Percentiles rank a stretch among this genome's conserved stretches.
These are phyloP conservation scores for Candoia aspera DNA, from an alignment of 2,113 vertebrate species.

Conservation along the genomic window DNA sequence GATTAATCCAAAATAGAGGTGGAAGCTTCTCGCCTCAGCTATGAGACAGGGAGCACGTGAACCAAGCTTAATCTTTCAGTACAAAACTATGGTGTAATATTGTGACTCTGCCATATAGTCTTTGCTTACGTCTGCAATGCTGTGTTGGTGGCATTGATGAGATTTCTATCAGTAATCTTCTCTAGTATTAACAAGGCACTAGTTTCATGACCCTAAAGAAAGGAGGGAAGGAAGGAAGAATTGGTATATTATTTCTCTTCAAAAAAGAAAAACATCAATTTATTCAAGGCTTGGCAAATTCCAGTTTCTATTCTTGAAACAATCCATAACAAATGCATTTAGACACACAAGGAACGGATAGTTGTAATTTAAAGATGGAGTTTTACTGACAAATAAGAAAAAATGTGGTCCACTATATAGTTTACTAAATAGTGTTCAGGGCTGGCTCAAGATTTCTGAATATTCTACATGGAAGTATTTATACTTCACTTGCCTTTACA, in stretches of 20 bases:
- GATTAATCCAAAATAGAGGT: not conserved
- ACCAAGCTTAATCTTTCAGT: not conserved
- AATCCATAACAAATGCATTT: constrained; percentile 2
- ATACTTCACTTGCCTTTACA: not conserved
- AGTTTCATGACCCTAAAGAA: constrained; percentile 95
- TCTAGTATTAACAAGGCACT: constrained; percentile 99
- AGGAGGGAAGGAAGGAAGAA: constrained; percentile 39
- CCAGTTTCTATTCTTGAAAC: not conserved
- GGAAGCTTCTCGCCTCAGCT: not conserved
- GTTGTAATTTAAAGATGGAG: not conserved
- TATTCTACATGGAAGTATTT: not conserved
- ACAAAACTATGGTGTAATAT: not conserved
- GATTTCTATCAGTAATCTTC: constrained; percentile 96
- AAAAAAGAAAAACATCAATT: not conserved
- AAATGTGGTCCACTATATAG: not conserved
- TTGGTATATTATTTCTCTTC: not conserved
- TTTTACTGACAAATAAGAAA: not conserved
- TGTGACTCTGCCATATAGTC: not conserved
- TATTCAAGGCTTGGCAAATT: not conserved
- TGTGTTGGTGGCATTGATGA: constrained; percentile 97
- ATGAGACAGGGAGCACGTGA: not conserved
- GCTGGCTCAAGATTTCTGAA: not conserved
- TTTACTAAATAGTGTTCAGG: not conserved
- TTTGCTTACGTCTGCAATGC: constrained; percentile 96
- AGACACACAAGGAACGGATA: not conserved